These are phyloP conservation scores for Meandrusa payeni DNA, from an alignment of 2,888 invertebrate genomes.

Conservation along the genomic window DNA sequence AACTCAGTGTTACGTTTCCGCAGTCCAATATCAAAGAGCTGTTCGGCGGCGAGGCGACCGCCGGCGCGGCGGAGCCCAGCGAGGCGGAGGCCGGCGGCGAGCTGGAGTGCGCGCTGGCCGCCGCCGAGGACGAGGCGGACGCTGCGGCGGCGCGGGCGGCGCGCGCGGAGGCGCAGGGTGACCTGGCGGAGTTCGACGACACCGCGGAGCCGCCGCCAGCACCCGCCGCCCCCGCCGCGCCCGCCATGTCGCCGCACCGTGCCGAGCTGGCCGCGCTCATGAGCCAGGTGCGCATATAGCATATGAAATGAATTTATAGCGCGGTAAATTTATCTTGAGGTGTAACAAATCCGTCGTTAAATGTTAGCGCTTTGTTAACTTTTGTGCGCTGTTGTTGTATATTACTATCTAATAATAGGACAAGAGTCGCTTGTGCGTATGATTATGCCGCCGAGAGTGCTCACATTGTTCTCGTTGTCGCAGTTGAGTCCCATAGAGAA, in stretches of 20 bases:
- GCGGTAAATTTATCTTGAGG: too few relatives aligned
- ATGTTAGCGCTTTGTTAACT: too few relatives aligned
- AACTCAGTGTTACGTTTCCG: too few relatives aligned
- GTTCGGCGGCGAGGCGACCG: slow-evolving; percentile 90
- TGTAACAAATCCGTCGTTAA: too few relatives aligned
- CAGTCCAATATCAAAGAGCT: slow-evolving; percentile 96
- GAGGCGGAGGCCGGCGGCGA: slow-evolving; percentile 84
- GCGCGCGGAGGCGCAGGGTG: slow-evolving; percentile 93
- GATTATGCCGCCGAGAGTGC: too few relatives aligned
- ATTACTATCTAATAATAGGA: too few relatives aligned
- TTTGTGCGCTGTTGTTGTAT: too few relatives aligned
- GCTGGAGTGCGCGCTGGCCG: slow-evolving; percentile 91
- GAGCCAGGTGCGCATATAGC: slow-evolving; percentile 49
- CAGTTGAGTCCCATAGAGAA: slow-evolving; percentile 96
- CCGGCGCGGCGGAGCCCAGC: slow-evolving; percentile 85
- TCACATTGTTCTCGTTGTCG: too few relatives aligned
- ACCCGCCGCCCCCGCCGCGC: slow-evolving; percentile 69
- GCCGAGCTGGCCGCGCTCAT: slow-evolving; percentile 43
- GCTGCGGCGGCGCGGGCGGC: slow-evolving; percentile 94
- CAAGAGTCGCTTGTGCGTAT: too few relatives aligned
- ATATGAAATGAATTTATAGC: too few relatives aligned
- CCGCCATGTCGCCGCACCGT: slow-evolving; percentile 30
- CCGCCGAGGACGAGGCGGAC: slow-evolving; percentile 97
- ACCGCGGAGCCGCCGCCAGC: slow-evolving; percentile 94
- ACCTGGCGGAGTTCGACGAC: slow-evolving; percentile 97